These are phyloP conservation scores for Paramuricea clavata DNA, from an alignment of 92 coral and sea anemone genomes.

Conservation along the genomic window DNA sequence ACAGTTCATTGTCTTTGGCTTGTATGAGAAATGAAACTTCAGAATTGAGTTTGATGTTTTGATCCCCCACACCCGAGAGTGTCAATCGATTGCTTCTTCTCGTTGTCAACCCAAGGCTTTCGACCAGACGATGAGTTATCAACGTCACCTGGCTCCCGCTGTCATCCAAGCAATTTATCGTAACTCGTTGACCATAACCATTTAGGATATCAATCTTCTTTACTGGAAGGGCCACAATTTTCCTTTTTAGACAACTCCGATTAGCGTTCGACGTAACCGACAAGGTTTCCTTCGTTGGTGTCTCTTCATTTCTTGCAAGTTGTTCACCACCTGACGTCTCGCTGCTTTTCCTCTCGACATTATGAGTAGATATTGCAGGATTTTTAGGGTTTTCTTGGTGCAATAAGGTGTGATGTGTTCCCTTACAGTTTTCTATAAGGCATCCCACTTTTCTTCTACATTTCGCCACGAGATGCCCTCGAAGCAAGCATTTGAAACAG, in stretches of 20 bases:
- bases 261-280: background rate
- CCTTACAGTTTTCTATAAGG: background rate
- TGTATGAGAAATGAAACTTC: background rate
- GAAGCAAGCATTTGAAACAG: constrained; percentile 33
- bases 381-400: no score
- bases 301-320: background rate
- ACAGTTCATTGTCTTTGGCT: background rate
- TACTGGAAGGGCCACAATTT: constrained; percentile 3
- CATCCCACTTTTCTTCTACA: background rate
- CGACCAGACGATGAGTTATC: background rate
- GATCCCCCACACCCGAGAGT: constrained; percentile 24
- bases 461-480: background rate
- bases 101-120: constrained; percentile 5
- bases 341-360: background rate
- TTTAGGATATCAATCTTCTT: background rate
- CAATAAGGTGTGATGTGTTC: background rate
- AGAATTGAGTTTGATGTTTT: background rate
- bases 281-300: background rate
- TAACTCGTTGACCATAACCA: background rate
- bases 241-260: background rate
- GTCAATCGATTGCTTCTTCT: background rate
- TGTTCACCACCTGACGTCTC: background rate
- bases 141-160: constrained; percentile 30
- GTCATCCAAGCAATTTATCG: constrained; percentile 28
- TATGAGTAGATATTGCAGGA: no score